Conservation (phyloP, 2,113 vertebrate genomes). For the Myiagra hebetior region DNA sequence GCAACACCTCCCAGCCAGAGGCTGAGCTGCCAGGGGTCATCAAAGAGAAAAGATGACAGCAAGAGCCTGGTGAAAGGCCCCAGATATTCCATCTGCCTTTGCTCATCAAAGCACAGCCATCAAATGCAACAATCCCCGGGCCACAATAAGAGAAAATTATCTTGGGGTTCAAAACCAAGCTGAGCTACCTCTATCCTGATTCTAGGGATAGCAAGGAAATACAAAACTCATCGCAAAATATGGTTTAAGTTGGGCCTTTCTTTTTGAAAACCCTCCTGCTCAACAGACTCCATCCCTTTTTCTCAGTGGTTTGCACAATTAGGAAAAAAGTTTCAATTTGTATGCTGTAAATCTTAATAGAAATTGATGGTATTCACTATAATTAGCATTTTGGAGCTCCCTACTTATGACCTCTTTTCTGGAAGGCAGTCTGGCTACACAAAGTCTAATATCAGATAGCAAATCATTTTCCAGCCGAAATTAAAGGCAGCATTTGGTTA, state of each 20-base stretch:
- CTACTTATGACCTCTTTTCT: conserved; percentile 30
- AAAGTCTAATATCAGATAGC: background rate
- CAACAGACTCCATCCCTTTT: background rate
- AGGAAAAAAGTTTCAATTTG: background rate
- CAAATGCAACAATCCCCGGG: background rate
- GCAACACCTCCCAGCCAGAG: background rate
- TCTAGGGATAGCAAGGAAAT: background rate
- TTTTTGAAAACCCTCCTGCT: background rate
- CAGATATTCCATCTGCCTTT: background rate
- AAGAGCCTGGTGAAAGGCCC: background rate
- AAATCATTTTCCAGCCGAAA: background rate
- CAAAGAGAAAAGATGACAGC: background rate
- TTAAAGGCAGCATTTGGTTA: conserved; percentile 19
- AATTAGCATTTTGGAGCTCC: conserved; percentile 21
- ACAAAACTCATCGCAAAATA: background rate
- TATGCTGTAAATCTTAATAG: background rate
- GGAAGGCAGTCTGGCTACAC: background rate
- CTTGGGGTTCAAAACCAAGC: background rate
- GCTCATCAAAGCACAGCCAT: background rate
- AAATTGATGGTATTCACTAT: conserved; percentile 12
- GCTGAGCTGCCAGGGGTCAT: background rate
- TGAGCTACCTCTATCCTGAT: background rate
- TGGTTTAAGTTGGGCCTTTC: background rate
- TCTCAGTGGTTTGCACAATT: background rate
- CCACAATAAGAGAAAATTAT: background rate